Base-by-base conservation (phyloP, 1,140 invertebrate species). In the Octopus bimaculoides region DNA sequence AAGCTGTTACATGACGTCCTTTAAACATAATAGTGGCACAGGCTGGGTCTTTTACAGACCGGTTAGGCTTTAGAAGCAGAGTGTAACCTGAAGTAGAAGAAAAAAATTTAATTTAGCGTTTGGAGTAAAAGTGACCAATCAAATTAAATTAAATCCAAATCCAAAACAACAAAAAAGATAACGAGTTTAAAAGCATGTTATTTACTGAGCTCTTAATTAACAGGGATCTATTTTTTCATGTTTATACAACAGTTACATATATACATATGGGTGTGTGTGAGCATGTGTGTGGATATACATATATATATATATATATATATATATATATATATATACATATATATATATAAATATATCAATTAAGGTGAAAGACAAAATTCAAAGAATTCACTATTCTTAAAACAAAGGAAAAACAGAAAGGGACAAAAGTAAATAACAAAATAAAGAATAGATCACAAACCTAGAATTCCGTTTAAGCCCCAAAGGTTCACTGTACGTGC, bases 1-100 rank as follows among this genome's bases (percentile, higher is more conserved):
- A 93, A 0, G 95, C 96, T 74, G 95, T 93, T 86, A 94, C 94
- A 83, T 96, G 94, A 52, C 78, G 73, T 17, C 74, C 82, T 9
- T 76, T 76, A 10, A 79, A 78, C 79, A 84, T 83, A 6, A 86
- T 79, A 7, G 83, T 85, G 12, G 85, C 83, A 79, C 86, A 87
- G 17, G 82, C 81, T 14, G 7, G 7, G 4, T n/a, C 5, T 26
- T 61, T 78, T 55, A 6, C 55, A 14, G 26, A 66, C n/a, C 79
- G 66, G 6, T 41, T 78, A 17, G 66, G 66, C 17, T 71, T 71
- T 10, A 84, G 52, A 12, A 82, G 61, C 7, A 84, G 20, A 41
- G 83, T 79, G 71, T 79, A 75, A 69, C 82, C 84, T 85, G 41
- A 69, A 81, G 81, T 41, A 79, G 10, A 75, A 77, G 9, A 20